These are phyloP conservation scores for Orthonyx spaldingii DNA, from an alignment of 2,113 vertebrate genomes.

Conservation along the genomic window DNA sequence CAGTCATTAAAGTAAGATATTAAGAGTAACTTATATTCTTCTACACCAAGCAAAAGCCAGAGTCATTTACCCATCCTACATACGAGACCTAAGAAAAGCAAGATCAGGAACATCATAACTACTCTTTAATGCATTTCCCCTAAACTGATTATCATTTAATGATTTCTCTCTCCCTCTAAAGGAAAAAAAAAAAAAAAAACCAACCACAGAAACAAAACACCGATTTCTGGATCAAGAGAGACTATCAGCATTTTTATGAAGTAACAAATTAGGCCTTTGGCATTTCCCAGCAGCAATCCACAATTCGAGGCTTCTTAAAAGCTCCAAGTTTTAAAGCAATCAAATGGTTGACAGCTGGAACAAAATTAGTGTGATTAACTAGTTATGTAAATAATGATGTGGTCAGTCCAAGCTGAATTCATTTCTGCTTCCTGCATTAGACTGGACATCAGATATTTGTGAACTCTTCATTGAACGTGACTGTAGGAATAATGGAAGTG, in stretches of 20 bases:
- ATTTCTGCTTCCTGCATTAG: not conserved
- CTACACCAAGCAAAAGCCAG: not conserved
- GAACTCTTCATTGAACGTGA: not conserved
- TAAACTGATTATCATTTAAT: not conserved
- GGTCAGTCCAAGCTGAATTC: not conserved
- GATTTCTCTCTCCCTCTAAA: not conserved
- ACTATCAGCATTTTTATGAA: not conserved
- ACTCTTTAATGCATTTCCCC: not conserved
- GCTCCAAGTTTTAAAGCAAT: conserved; percentile 42
- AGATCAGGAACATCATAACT: not conserved
- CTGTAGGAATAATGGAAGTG: not conserved
- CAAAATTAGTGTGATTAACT: conserved; percentile 50
- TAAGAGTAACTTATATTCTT: not conserved
- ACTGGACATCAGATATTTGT: not conserved
- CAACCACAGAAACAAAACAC: not conserved
- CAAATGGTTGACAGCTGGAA: conserved; percentile 44
- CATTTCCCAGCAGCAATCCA: conserved; percentile 8
- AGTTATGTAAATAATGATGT: conserved; percentile 46
- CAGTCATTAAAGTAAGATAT: conserved; percentile 8
- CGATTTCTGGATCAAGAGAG: not conserved
- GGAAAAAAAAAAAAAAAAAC: not conserved
- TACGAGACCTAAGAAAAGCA: not conserved
- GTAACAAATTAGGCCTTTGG: not conserved
- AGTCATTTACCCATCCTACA: not conserved
- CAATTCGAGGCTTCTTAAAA: conserved; percentile 10